Conservation (phyloP, 2,797 vertebrate species). For the Betta splendens region DNA sequence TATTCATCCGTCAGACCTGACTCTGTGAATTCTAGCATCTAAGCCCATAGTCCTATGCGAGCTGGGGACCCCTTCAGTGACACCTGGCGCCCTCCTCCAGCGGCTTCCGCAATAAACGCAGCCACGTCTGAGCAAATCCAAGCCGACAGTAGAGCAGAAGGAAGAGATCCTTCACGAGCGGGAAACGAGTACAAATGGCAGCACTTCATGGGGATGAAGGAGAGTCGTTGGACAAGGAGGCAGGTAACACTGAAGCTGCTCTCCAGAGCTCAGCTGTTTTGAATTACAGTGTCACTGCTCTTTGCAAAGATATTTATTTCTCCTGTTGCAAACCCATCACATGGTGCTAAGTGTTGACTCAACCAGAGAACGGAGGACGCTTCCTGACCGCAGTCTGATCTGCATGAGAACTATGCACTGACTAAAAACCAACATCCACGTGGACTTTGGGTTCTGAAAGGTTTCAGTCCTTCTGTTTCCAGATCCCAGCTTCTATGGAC, state of each 20-base stretch:
- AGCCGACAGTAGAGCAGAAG: constrained; percentile 6
- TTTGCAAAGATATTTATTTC: constrained; percentile 86
- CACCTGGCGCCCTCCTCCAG: constrained; percentile 67
- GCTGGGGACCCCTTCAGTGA: constrained; percentile 79
- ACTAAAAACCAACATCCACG: constrained; percentile 74
- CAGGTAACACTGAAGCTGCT: constrained; percentile 90
- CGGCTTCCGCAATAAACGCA: too few species aligned
- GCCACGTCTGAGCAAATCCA: background rate
- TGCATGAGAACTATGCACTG: constrained; percentile 99
- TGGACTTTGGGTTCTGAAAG: constrained; percentile 86
- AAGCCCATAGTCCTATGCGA: constrained; percentile 62
- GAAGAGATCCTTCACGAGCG: constrained; percentile 43
- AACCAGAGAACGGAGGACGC: constrained; percentile 85
- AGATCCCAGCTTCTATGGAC: constrained; percentile 90
- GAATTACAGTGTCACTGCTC: constrained; percentile 84
- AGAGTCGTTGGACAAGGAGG: constrained; percentile 84
- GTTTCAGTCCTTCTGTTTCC: constrained; percentile 84
- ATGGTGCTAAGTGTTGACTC: constrained; percentile 96
- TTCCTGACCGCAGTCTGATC: constrained; percentile 94
- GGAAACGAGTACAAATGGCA: constrained; percentile 50
- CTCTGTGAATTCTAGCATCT: constrained; percentile 40
- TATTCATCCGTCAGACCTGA: constrained; percentile 55
- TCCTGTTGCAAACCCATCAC: constrained; percentile 89
- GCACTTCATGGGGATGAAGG: constrained; percentile 77
- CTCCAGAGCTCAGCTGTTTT: constrained; percentile 85